These are phyloP conservation scores for Tachysurus vachellii DNA, from an alignment of 2,113 vertebrate species.

Conservation along the genomic window DNA sequence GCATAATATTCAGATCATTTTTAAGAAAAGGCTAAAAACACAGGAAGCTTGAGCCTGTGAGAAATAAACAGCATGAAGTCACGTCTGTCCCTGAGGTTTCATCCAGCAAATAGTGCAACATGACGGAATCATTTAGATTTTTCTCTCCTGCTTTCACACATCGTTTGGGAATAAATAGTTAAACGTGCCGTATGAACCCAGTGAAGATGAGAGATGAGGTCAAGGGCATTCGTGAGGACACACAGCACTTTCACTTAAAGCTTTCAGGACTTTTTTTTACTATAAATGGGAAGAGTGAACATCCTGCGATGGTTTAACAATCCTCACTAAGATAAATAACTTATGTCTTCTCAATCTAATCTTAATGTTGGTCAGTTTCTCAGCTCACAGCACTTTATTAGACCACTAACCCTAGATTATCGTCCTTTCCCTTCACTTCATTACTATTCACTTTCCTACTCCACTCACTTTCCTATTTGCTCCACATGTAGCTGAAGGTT, in stretches of 20 bases:
- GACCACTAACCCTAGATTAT: not conserved
- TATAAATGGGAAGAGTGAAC: not conserved
- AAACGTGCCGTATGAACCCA: not conserved
- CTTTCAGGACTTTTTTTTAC: not conserved
- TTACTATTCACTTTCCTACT: not conserved
- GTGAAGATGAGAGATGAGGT: not conserved
- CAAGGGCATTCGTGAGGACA: not conserved
- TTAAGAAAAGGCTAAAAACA: not conserved
- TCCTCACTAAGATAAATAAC: not conserved
- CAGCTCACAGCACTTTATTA: not conserved
- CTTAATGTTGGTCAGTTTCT: not conserved
- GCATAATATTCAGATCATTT: not conserved
- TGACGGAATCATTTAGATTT: not conserved
- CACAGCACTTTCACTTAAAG: not conserved
- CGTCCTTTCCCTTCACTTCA: not conserved
- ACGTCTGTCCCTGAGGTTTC: slow-evolving; percentile 29
- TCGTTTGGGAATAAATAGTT: not conserved
- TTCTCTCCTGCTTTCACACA: not conserved
- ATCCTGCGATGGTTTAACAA: not conserved
- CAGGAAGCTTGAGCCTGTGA: not conserved
- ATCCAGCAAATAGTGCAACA: not conserved
- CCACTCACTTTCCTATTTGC: too few species aligned
- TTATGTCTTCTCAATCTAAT: not conserved
- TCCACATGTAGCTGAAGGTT: not conserved
- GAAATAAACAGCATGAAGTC: not conserved